Base-by-base conservation (phyloP, 2,113 vertebrate genomes). In the Toxotes chatareus region DNA sequence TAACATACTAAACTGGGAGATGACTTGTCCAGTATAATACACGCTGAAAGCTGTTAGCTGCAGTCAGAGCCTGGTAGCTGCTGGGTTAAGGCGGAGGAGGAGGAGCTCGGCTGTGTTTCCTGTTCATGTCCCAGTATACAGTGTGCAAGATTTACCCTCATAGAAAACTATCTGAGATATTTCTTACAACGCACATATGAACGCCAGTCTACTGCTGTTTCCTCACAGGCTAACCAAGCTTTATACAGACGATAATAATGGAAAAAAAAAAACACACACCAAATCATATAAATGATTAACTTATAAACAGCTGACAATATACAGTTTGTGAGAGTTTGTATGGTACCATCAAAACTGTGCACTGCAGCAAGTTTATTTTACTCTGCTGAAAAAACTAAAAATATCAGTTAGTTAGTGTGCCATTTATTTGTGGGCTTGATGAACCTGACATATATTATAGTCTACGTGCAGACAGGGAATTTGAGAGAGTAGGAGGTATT, bases 371-470 rank as follows among this genome's bases (percentile, higher is more conserved):
- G 27, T 46, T 38, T 34, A 4, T 34, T 23, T 56, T 23, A 38
- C 16, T 10, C 3, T 7, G 14, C 56, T 64, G 16, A 44, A 78
- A 74, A 32, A 32, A 72, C 66, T 79, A 44, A 42, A 65, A 64
- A 64, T 47, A 38, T 3, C 0, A 49, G 47, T 27, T 46, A 68
- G 47, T 63, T 64, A 49, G 44, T 76, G 82, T 68, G 86, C 53
- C 83, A 80, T 83, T 83, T 87, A 71, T 81, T 57, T 40, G 27
- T 72, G 69, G 69, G 73, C 74, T 53, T 69, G 61, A 69, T 78
- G 85, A 84, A 88, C 77, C 73, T 88, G 90, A 78, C 63, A 86
- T 82, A 70, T 66, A 84, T 89, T 76, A 73, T 13, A 72, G 55
- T 74, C 61, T 51, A 79, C 42, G 9, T 51, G 78, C 84, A 91